These are phyloP conservation scores for Pemphredon lugubris DNA, from an alignment of 2,888 invertebrate species.

Conservation along the genomic window DNA sequence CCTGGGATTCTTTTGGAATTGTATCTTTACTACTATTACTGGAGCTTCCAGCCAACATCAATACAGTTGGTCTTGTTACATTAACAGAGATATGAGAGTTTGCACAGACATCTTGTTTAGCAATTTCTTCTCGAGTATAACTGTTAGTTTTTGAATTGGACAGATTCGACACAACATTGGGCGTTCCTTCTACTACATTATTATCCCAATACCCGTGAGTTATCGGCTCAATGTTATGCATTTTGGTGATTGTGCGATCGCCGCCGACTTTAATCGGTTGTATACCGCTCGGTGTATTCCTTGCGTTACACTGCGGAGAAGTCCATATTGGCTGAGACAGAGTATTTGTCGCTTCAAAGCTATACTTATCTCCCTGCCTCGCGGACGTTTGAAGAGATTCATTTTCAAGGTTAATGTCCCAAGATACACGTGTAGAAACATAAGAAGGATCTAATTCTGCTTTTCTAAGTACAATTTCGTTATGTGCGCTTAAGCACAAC, in stretches of 20 bases:
- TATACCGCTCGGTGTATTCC: conserved; percentile 14
- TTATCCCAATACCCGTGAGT: conserved; percentile 38
- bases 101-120: conserved; percentile 18
- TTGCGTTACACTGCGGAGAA: conserved; percentile 15
- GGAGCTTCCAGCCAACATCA: conserved; percentile 81
- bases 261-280: conserved; percentile 17
- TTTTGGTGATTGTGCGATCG: conserved; percentile 3
- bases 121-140: conserved; percentile 21
- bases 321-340: conserved; percentile 38
- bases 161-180: conserved; percentile 8
- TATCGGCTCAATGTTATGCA: conserved; percentile 8
- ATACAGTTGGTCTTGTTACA: conserved; percentile 83
- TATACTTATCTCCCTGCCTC: conserved; percentile 33
- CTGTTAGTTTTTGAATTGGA: conserved; percentile 11
- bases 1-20: conserved; percentile 19
- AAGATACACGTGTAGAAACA: conserved; percentile 20
- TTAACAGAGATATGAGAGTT: conserved; percentile 75
- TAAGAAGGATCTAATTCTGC: conserved; percentile 36
- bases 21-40: conserved; percentile 36
- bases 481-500: conserved; percentile 23
- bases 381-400: conserved; percentile 33
- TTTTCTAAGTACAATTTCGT: conserved; percentile 29
- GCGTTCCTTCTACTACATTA: conserved; percentile 20
- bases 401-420: conserved; percentile 34
- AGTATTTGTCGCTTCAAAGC: conserved; percentile 18